Conservation (phyloP, 1,140 invertebrate genomes). For the Varroa destructor region DNA sequence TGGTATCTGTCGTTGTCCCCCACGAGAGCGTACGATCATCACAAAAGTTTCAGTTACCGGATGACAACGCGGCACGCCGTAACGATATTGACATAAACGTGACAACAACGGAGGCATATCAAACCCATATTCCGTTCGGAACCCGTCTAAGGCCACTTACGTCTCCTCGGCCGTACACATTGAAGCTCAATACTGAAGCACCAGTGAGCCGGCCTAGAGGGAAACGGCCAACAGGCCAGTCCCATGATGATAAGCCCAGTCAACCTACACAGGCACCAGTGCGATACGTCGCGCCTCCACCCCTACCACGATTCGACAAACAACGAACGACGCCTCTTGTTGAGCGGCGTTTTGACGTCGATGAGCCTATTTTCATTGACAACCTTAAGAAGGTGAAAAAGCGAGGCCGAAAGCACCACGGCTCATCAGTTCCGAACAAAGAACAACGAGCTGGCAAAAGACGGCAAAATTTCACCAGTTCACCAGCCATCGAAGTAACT, state of each 20-base stretch:
- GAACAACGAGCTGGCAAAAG: constrained; percentile 11
- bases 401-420: constrained; percentile 1
- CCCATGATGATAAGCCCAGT: background rate
- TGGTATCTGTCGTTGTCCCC: background rate
- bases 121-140: constrained; percentile 24
- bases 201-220: background rate
- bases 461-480: constrained; percentile 4
- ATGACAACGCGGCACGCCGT: background rate
- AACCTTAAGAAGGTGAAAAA: constrained; percentile 5
- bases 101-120: constrained; percentile 6
- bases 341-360: background rate
- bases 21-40: background rate
- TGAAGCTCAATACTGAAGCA: background rate
- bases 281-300: constrained; percentile 12
- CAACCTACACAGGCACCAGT: background rate
- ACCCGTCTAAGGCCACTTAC: constrained; percentile 11
- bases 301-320: background rate
- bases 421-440: background rate
- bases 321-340: background rate
- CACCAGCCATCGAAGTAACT: background rate
- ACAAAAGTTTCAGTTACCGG: background rate
- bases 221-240: background rate
- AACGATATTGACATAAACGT: background rate
- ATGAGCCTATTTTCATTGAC: constrained; percentile 3
- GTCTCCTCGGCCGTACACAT: constrained; percentile 6